A percentile compares a stretch with the other conserved stretches of the same genome.
phyloP scores from a whole-genome alignment of 2,797 vertebrate genomes.

The Phataginus tricuspis region DNA sequence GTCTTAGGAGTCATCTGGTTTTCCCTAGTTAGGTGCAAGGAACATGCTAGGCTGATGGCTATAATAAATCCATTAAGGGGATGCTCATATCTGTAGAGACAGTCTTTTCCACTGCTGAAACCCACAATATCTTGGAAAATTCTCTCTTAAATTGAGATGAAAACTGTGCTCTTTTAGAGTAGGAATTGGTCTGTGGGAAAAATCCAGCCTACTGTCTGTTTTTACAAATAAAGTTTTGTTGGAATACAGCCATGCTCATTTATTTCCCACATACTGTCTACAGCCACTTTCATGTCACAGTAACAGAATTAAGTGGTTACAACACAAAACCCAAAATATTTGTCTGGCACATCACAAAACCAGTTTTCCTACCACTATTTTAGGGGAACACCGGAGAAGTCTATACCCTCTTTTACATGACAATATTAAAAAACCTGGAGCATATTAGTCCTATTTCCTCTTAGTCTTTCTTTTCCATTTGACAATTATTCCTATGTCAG shows the following conservation, averaged over 20 bases:
- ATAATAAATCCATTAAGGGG: not conserved
- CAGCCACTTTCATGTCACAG: not conserved
- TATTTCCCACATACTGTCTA: not conserved
- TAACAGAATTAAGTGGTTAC: not conserved
- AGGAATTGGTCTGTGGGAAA: not conserved
- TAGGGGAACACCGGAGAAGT: not conserved
- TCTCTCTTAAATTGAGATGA: slow-evolving; percentile 11
- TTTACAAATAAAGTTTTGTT: slow-evolving; percentile 14
- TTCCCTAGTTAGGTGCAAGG: not conserved
- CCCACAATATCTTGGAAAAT: not conserved
- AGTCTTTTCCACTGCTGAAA: not conserved
- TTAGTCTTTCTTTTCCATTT: not conserved
- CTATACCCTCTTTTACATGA: not conserved
- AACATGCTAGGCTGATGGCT: not conserved
- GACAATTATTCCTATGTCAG: not conserved
- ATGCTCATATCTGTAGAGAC: not conserved
- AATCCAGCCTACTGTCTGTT: not conserved
- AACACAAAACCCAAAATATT: not conserved
- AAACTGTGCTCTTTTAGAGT: not conserved
- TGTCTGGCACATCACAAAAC: not conserved
- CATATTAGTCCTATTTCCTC: not conserved
- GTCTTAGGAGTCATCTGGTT: not conserved
- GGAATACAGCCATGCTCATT: not conserved
- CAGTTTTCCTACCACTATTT: not conserved
- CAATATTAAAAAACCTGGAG: not conserved